These are phyloP conservation scores for Zonitis immaculata DNA, from an alignment of 2,888 invertebrate genomes.

Conservation along the genomic window DNA sequence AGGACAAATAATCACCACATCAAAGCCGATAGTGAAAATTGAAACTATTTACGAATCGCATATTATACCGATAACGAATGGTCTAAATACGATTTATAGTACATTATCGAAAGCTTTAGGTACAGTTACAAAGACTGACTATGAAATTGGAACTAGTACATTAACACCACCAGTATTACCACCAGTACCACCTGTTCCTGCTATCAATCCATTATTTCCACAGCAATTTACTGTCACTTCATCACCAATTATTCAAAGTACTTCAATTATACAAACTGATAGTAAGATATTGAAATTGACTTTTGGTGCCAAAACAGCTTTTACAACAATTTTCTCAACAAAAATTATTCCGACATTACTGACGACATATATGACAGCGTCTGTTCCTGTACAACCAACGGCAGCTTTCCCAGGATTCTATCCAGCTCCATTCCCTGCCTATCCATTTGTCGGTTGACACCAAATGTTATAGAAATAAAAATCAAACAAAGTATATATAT, in stretches of 20 bases:
- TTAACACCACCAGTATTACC: constrained; percentile 53
- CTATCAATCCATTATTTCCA: constrained; percentile 53
- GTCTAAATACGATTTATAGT: constrained; percentile 68
- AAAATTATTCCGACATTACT: constrained; percentile 75
- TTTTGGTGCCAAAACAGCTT: constrained; percentile 86
- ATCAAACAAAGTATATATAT: neutral
- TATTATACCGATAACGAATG: constrained; percentile 72
- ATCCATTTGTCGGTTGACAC: constrained; percentile 68
- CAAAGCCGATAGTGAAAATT: constrained; percentile 68
- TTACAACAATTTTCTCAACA: constrained; percentile 80
- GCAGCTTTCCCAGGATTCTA: constrained; percentile 71
- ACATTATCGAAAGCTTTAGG: constrained; percentile 74
- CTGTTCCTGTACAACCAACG: constrained; percentile 63
- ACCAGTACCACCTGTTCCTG: constrained; percentile 44
- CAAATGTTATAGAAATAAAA: neutral
- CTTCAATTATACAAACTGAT: constrained; percentile 71
- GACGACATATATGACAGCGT: constrained; percentile 76
- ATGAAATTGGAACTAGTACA: constrained; percentile 70
- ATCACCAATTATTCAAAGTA: constrained; percentile 75
- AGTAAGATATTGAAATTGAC: constrained; percentile 80
- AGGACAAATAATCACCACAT: constrained; percentile 71
- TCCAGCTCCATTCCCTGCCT: constrained; percentile 71
- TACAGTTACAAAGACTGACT: constrained; percentile 74
- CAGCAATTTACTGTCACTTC: constrained; percentile 74
- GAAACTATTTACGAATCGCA: constrained; percentile 81